A percentile compares a stretch with the other conserved stretches of the same genome.
phyloP scores from a whole-genome alignment of 2,797 vertebrate species.

The Valencia hispanica region DNA sequence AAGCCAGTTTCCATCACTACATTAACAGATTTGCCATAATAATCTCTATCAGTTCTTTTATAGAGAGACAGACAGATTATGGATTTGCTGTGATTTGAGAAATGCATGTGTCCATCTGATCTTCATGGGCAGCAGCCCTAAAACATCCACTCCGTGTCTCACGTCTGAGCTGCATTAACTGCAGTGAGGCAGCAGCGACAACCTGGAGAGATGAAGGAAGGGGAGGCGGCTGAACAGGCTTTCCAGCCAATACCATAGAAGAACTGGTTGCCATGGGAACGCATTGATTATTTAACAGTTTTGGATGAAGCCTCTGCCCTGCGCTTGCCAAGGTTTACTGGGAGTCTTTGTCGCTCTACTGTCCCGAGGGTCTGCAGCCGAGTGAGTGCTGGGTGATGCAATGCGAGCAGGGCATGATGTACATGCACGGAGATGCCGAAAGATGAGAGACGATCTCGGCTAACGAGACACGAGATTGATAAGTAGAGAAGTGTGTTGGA shows the following conservation, averaged over 20 bases:
- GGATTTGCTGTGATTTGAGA: neutral
- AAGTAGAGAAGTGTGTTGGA: constrained; percentile 48
- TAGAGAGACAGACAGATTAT: neutral
- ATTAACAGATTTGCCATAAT: neutral
- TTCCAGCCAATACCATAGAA: constrained; percentile 59
- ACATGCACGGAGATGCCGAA: constrained; percentile 41
- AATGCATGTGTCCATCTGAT: constrained; percentile 23
- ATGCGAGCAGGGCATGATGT: constrained; percentile 51
- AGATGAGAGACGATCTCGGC: constrained; percentile 59
- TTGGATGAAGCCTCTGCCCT: constrained; percentile 69
- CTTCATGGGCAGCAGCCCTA: constrained; percentile 25
- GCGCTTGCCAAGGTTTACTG: constrained; percentile 73
- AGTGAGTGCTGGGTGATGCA: constrained; percentile 60
- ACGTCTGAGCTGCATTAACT: constrained; percentile 64
- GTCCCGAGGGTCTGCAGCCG: constrained; percentile 69
- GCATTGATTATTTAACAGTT: constrained; percentile 86
- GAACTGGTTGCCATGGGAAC: constrained; percentile 78
- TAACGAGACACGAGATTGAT: constrained; percentile 55
- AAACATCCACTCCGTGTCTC: constrained; percentile 54
- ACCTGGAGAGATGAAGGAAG: constrained; percentile 63
- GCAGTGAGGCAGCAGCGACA: constrained; percentile 57
- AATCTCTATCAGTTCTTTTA: neutral
- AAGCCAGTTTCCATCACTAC: neutral
- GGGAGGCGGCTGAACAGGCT: constrained; percentile 54
- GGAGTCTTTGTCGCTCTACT: constrained; percentile 71